Conservation (phyloP, 2,888 invertebrate genomes). For the Cephus pulcher region DNA sequence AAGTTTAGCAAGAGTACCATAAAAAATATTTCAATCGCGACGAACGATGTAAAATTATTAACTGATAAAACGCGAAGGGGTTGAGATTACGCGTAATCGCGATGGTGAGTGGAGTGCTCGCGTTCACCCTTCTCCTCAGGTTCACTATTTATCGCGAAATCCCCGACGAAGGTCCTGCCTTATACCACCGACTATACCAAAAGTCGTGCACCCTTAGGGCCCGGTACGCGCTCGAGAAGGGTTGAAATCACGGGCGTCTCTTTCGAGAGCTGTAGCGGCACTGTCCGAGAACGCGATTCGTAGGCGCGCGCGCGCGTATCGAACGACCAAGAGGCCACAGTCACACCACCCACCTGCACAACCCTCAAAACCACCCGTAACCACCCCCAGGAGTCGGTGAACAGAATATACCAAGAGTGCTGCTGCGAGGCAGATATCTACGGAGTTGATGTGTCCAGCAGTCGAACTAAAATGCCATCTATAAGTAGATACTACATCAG, state of each 20-base stretch:
- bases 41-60: background rate
- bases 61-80: background rate
- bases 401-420: slow-evolving; percentile 9
- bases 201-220: slow-evolving; percentile 11
- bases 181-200: background rate
- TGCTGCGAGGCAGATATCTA: background rate
- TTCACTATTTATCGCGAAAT: background rate
- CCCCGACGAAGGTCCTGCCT: background rate
- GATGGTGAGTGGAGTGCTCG: background rate
- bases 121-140: background rate
- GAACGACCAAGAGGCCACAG: slow-evolving; percentile 39
- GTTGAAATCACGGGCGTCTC: slow-evolving; percentile 61
- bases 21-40: background rate
- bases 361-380: slow-evolving; percentile 16
- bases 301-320: slow-evolving; percentile 56
- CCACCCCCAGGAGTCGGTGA: slow-evolving; percentile 8
- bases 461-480: background rate
- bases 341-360: slow-evolving; percentile 19
- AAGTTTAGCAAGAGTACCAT: background rate
- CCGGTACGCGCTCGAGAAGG: slow-evolving; percentile 30
- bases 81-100: background rate
- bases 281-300: slow-evolving; percentile 50
- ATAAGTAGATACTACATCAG: background rate
- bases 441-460: background rate
- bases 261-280: slow-evolving; percentile 63